Evolutionary conservation across 2,888 invertebrate genomes (phyloP).

Genomic region (Gortyna flavago): DNA sequence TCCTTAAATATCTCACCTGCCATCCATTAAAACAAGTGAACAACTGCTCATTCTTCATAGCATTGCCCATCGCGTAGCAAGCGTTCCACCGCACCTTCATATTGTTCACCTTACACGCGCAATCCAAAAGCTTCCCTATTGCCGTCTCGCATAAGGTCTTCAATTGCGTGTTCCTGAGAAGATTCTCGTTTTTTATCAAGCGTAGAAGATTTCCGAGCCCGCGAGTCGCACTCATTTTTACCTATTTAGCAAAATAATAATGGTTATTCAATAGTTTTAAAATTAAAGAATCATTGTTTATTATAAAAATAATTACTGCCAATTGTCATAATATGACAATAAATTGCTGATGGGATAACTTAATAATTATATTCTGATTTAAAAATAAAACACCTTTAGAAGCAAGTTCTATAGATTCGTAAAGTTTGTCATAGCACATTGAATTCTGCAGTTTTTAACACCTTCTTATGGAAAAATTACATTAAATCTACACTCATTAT

Average conservation of each 20-base stretch:
- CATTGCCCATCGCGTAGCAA: constrained; percentile 95
- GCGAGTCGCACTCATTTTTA: constrained; percentile 94
- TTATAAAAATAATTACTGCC: neutral
- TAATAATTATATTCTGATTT: neutral
- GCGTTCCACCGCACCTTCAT: constrained; percentile 98
- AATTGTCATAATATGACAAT: neutral
- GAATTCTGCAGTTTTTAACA: constrained; percentile 20
- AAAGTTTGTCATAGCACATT: constrained; percentile 2
- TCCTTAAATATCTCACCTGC: constrained; percentile 82
- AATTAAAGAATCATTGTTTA: neutral
- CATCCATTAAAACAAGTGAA: constrained; percentile 87
- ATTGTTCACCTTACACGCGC: constrained; percentile 92
- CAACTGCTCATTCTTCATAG: constrained; percentile 91
- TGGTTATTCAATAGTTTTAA: neutral
- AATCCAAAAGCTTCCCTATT: constrained; percentile 92
- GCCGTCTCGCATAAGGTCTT: constrained; percentile 90
- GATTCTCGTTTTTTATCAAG: constrained; percentile 89
- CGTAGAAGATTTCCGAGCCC: constrained; percentile 95
- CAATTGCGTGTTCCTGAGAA: constrained; percentile 86
- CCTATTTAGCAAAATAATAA: constrained; percentile 71
- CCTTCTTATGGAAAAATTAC: constrained; percentile 7
- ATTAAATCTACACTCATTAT: neutral
- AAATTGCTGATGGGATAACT: no score
- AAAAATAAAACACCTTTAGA: neutral
- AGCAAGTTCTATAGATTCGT: neutral